Percentiles rank a stretch among this genome's conserved stretches.
Conservation (phyloP, 2,888 invertebrate genomes). For the Marasmarcha lunaedactyla region DNA sequence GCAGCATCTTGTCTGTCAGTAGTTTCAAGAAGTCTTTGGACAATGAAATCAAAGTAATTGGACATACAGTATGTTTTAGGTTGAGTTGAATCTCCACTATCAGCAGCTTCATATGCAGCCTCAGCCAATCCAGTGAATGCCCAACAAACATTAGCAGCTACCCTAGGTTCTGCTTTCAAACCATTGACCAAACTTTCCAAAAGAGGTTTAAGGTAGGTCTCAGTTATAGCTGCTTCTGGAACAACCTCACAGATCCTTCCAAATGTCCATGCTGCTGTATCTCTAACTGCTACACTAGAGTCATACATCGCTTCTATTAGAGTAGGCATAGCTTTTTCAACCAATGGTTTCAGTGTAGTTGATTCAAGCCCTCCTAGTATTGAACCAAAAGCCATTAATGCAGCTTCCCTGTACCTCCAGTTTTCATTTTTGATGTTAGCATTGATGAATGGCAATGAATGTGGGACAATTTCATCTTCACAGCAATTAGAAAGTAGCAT, state of each 20-base stretch:
- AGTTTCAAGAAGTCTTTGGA: constrained; percentile 90
- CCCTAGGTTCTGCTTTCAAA: constrained; percentile 92
- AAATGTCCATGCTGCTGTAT: constrained; percentile 98
- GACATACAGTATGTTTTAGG: constrained; percentile 95
- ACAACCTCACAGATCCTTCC: constrained; percentile 98
- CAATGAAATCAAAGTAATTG: constrained; percentile 92
- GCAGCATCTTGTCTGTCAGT: constrained; percentile 95
- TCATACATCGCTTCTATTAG: constrained; percentile 96
- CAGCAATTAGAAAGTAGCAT: constrained; percentile 98
- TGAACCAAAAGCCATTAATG: constrained; percentile 98
- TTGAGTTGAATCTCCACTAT: constrained; percentile 74
- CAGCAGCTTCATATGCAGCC: constrained; percentile 94
- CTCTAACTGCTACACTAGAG: constrained; percentile 91
- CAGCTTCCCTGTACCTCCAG: constrained; percentile 95
- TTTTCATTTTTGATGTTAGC: constrained; percentile 92
- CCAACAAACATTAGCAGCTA: constrained; percentile 99
- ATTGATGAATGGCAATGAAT: constrained; percentile 96
- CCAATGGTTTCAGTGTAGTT: constrained; percentile 88
- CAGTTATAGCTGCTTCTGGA: constrained; percentile 93
- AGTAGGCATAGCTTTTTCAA: constrained; percentile 97
- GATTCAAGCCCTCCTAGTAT: constrained; percentile 93
- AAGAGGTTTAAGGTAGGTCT: constrained; percentile 83
- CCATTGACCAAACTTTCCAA: constrained; percentile 87
- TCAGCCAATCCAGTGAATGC: constrained; percentile 97
- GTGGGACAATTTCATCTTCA: constrained; percentile 96